phyloP scores from a whole-genome alignment of 2,888 invertebrate species.

The Acleris literana region DNA sequence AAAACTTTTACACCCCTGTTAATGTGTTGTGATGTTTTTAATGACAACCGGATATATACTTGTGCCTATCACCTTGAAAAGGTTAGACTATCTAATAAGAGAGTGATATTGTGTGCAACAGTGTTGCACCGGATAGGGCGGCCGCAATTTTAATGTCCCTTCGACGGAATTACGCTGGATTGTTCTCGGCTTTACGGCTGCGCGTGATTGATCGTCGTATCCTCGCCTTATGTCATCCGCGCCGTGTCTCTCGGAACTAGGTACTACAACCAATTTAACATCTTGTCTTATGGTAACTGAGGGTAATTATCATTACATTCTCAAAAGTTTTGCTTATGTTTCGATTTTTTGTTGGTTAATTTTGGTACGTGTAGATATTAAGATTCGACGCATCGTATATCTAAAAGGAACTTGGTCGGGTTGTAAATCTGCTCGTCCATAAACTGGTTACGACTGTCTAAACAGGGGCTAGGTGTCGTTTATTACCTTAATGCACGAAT shows the following conservation, averaged over 20 bases:
- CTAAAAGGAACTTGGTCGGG: constrained; percentile 73
- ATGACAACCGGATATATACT: not conserved
- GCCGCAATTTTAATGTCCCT: constrained; percentile 81
- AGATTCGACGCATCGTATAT: constrained; percentile 72
- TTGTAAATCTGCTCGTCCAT: constrained; percentile 77
- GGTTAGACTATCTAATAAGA: constrained; percentile 56
- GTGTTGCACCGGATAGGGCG: constrained; percentile 83
- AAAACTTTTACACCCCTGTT: constrained; percentile 1
- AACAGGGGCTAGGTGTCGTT: constrained; percentile 77
- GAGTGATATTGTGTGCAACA: constrained; percentile 64
- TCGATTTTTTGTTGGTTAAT: constrained; percentile 10
- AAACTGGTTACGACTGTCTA: constrained; percentile 79
- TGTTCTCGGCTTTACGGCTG: constrained; percentile 82
- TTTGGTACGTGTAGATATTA: constrained; percentile 68
- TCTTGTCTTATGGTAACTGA: constrained; percentile 76
- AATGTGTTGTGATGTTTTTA: not conserved
- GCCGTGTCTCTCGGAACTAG: constrained; percentile 76
- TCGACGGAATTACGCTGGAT: constrained; percentile 83
- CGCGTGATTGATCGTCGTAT: constrained; percentile 82
- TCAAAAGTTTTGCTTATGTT: constrained; percentile 34
- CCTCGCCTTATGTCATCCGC: constrained; percentile 81
- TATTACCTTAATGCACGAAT: constrained; percentile 68
- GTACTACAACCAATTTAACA: constrained; percentile 73
- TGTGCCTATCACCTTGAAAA: not conserved
- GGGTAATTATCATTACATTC: constrained; percentile 53